phyloP scores from a whole-genome alignment of 2,797 vertebrate species.

The Anomalospiza imberbis region DNA sequence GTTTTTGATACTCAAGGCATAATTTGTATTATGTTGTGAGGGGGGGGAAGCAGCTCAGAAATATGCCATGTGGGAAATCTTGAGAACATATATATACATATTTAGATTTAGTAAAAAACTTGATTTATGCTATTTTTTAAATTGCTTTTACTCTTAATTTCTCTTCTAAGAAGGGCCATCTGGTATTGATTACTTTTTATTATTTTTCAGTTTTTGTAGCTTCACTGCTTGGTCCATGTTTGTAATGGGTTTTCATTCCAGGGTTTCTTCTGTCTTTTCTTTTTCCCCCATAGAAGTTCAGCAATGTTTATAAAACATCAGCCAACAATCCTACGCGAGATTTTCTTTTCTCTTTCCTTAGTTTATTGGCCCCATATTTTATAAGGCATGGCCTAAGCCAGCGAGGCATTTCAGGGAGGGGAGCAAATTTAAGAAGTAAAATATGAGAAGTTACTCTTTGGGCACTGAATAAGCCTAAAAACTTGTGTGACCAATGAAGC shows the following conservation, averaged over 20 bases:
- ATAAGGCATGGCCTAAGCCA: slow-evolving; percentile 22
- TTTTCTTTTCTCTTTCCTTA: slow-evolving; percentile 45
- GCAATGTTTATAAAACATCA: slow-evolving; percentile 68
- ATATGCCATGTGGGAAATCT: slow-evolving; percentile 10
- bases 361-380: slow-evolving; percentile 64
- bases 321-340: slow-evolving; percentile 40
- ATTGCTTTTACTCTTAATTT: slow-evolving; percentile 56
- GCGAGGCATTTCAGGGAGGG: neutral
- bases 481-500: slow-evolving; percentile 51
- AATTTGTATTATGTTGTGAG: neutral
- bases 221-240: slow-evolving; percentile 31
- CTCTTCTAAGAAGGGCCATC: slow-evolving; percentile 56
- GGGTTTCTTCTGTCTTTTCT: neutral
- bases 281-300: neutral
- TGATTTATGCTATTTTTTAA: slow-evolving; percentile 64
- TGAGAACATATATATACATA: neutral
- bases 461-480: slow-evolving; percentile 25
- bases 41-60: neutral
- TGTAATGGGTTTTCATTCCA: slow-evolving; percentile 39
- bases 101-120: slow-evolving; percentile 16
- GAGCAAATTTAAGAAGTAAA: slow-evolving; percentile 40
- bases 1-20: neutral
- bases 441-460: slow-evolving; percentile 43
- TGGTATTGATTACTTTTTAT: slow-evolving; percentile 66
- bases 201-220: slow-evolving; percentile 50